Evolutionary conservation across 2,888 invertebrate species (phyloP).

Genomic region (Cactoblastis cactorum): DNA sequence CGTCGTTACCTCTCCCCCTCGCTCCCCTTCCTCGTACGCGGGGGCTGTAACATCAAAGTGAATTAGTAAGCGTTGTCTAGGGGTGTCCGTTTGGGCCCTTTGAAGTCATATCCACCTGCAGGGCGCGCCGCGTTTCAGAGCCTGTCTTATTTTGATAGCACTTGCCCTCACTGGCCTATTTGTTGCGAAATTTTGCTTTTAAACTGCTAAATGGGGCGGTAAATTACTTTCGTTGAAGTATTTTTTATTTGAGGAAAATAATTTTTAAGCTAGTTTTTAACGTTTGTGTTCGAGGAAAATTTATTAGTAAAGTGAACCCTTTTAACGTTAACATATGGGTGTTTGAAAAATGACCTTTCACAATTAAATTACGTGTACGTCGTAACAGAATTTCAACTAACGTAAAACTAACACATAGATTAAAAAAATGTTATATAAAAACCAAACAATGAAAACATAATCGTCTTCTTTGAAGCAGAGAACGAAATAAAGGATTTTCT

Average conservation of each 20-base stretch:
- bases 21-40: conserved; percentile 32
- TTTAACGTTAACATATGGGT: too few relatives aligned
- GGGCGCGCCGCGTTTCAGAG: conserved; percentile 54
- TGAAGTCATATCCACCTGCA: conserved; percentile 69
- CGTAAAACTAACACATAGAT: too few relatives aligned
- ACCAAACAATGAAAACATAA: neutral
- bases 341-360: too few relatives aligned
- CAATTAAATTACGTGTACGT: too few relatives aligned
- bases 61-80: conserved; percentile 78
- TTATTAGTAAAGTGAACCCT: too few relatives aligned
- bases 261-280: neutral
- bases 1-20: conserved; percentile 41
- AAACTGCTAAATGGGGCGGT: conserved; percentile 1
- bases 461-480: neutral
- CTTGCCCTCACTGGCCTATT: conserved; percentile 26
- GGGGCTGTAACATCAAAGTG: conserved; percentile 72
- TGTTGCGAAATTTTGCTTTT: conserved; percentile 14
- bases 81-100: conserved; percentile 76
- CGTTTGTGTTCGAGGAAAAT: too few relatives aligned
- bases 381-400: too few relatives aligned
- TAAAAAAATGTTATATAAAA: neutral
- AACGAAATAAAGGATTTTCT: neutral
- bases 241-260: neutral
- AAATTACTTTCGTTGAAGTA: conserved; percentile 1
- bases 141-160: conserved; percentile 55